These are phyloP conservation scores for Neoaliturus tenellus DNA, from an alignment of 2,888 invertebrate species.

Conservation along the genomic window DNA sequence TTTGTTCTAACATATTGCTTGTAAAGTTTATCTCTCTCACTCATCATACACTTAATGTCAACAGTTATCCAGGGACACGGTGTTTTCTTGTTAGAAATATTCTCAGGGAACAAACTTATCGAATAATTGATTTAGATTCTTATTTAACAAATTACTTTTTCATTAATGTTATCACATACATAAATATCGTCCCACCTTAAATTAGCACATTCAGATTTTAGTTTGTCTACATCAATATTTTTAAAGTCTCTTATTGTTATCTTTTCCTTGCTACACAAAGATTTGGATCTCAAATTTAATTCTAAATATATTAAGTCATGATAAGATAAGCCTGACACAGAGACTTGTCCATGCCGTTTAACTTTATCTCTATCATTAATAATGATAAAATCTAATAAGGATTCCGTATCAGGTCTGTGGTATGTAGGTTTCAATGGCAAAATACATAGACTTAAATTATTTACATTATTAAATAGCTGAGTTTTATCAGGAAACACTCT, in stretches of 20 bases:
- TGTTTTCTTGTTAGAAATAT: not conserved
- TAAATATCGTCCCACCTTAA: not conserved
- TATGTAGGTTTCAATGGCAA: not conserved
- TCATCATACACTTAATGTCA: not conserved
- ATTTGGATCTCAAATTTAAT: not conserved
- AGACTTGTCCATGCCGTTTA: not conserved
- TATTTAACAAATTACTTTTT: not conserved
- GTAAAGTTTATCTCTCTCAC: not conserved
- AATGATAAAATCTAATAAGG: not conserved
- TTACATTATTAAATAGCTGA: not conserved
- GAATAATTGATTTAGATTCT: not conserved
- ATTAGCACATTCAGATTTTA: not conserved
- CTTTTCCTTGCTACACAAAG: not conserved
- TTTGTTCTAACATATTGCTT: constrained; percentile 3
- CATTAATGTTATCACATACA: not conserved
- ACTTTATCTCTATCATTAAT: not conserved
- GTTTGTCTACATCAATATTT: not conserved
- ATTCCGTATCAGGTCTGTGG: not conserved
- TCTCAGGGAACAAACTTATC: not conserved
- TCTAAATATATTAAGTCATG: not conserved
- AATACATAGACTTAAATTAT: not conserved
- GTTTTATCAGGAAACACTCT: not conserved
- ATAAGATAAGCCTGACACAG: not conserved
- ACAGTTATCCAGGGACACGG: not conserved
- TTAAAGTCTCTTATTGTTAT: not conserved